Evolutionary conservation across 2,113 vertebrate species (phyloP).

Genomic region (Gobio gobio): DNA sequence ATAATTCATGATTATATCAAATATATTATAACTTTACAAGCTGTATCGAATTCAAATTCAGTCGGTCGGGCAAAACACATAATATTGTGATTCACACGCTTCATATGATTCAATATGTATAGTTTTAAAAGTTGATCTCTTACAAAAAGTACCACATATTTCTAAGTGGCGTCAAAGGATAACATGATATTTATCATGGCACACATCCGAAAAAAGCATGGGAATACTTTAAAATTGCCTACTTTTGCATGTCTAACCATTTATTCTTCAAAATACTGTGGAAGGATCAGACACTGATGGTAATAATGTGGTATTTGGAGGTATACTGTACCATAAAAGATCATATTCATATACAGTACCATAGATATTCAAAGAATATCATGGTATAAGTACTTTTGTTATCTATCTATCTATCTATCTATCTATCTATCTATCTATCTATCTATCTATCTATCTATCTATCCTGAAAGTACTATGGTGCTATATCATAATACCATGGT

Average conservation of each 20-base stretch:
- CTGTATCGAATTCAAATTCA: background rate
- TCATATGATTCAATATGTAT: background rate
- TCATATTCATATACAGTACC: background rate
- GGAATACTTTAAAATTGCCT: background rate
- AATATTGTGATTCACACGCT: background rate
- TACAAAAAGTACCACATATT: background rate
- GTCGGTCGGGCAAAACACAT: no score
- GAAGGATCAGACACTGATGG: background rate
- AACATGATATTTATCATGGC: background rate
- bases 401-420: background rate
- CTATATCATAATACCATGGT: background rate
- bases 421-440: no score
- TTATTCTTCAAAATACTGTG: background rate
- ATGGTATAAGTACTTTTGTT: background rate
- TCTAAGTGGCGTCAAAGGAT: background rate
- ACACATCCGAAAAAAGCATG: background rate
- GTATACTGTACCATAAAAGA: background rate
- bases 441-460: background rate
- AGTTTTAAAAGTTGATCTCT: background rate
- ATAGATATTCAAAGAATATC: background rate
- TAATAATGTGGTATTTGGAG: background rate
- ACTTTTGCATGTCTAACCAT: background rate
- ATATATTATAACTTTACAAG: background rate
- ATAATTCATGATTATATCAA: background rate
- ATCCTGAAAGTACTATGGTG: background rate